Conservation (phyloP, 53 echinoderm and acorn worm species). For the Stichopus horrens region DNA sequence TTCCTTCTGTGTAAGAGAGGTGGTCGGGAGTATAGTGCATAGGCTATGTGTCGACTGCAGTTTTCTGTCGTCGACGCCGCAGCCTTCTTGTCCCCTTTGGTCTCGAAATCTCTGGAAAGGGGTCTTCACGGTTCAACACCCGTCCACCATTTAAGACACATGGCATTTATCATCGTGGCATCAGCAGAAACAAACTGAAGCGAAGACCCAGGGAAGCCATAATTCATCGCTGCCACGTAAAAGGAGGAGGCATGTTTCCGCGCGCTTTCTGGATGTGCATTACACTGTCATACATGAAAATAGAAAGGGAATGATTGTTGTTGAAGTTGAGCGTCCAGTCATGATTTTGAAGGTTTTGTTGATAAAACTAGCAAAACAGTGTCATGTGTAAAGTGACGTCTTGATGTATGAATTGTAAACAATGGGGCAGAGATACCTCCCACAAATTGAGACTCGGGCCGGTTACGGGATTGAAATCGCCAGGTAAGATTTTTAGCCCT, state of each 20-base stretch:
- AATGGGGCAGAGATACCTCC: constrained; percentile 23
- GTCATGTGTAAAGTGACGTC: constrained; percentile 32
- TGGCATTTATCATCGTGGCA: constrained; percentile 30
- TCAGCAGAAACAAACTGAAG: constrained; percentile 30
- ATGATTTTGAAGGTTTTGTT: constrained; percentile 36
- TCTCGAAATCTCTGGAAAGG: constrained; percentile 12
- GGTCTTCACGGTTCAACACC: constrained; percentile 46
- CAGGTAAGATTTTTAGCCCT: background rate
- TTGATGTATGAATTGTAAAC: constrained; percentile 31
- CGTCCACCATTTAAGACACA: constrained; percentile 9
- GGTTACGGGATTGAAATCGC: background rate
- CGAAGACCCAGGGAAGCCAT: constrained; percentile 13
- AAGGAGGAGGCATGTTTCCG: background rate
- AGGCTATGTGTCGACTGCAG: background rate
- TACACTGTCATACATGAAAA: background rate
- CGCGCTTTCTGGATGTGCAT: background rate
- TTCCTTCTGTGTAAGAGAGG: background rate
- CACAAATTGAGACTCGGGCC: background rate
- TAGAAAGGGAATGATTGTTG: background rate
- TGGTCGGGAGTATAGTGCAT: background rate
- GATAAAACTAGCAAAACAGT: constrained; percentile 44
- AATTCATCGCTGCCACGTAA: constrained; percentile 28
- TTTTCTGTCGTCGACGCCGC: background rate
- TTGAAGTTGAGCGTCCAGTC: constrained; percentile 10
- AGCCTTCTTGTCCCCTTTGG: background rate